These are phyloP conservation scores for Caenorhabditis brenneri DNA, from an alignment of 1,140 invertebrate genomes.

Conservation along the genomic window DNA sequence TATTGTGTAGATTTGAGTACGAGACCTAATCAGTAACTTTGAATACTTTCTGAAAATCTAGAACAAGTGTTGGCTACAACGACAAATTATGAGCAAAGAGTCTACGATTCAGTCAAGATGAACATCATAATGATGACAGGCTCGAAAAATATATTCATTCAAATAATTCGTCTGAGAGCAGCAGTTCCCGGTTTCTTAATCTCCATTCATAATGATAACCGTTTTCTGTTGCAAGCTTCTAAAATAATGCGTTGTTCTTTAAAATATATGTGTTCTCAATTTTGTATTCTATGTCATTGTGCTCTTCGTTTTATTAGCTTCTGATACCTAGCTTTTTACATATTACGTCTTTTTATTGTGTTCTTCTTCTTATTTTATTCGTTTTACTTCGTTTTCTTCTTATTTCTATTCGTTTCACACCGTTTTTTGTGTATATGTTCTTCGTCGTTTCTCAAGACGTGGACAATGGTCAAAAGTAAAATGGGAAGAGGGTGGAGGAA, in stretches of 20 bases:
- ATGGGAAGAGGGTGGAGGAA: not conserved
- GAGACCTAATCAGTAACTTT: too few relatives aligned
- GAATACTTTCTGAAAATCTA: too few relatives aligned
- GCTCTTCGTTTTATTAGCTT: not conserved
- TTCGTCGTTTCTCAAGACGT: not conserved
- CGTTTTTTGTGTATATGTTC: not conserved
- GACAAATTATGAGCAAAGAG: too few relatives aligned
- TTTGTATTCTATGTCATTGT: not conserved
- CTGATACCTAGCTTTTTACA: not conserved
- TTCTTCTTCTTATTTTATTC: slow-evolving; percentile 2
- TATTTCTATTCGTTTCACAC: not conserved
- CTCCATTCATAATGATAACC: too few relatives aligned
- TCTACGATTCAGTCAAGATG: too few relatives aligned
- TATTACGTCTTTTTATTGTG: not conserved
- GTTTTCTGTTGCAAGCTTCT: too few relatives aligned
- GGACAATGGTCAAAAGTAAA: slow-evolving; percentile 38
- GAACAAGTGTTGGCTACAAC: too few relatives aligned
- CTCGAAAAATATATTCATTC: too few relatives aligned
- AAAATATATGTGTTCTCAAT: not conserved
- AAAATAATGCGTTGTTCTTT: not conserved
- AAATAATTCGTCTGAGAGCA: too few relatives aligned
- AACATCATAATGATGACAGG: too few relatives aligned
- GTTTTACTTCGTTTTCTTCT: not conserved
- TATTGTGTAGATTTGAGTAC: too few relatives aligned
- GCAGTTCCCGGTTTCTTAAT: too few relatives aligned